Percentiles rank a stretch among this genome's conserved stretches.
phyloP scores from a whole-genome alignment of 2,888 invertebrate genomes.

The Netelia inedita region DNA sequence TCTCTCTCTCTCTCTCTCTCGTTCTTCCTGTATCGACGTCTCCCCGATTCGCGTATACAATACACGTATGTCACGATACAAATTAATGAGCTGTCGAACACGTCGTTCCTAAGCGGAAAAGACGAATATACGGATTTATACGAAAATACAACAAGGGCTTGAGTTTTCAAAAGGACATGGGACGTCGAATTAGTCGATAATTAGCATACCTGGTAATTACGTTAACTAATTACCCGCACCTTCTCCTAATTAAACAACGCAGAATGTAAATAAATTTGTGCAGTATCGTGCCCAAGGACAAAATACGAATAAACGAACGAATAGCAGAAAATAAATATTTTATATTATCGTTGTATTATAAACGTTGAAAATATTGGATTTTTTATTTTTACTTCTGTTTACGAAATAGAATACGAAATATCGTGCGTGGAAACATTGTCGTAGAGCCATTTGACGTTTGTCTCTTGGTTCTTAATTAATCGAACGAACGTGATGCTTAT shows the following conservation, averaged over 20 bases:
- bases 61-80: background rate
- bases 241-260: slow-evolving; percentile 18
- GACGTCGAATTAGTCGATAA: slow-evolving; percentile 38
- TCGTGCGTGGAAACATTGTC: background rate
- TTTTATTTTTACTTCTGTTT: background rate
- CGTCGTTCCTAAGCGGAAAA: slow-evolving; percentile 36
- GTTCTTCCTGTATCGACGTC: slow-evolving; percentile 10
- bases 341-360: too few species aligned
- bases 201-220: slow-evolving; percentile 44
- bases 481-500: slow-evolving; percentile 42
- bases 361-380: too few species aligned
- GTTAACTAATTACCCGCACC: slow-evolving; percentile 31
- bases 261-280: background rate
- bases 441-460: too few species aligned
- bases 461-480: slow-evolving; percentile 52
- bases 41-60: background rate
- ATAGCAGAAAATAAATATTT: too few species aligned
- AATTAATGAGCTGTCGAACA: slow-evolving; percentile 35
- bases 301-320: too few species aligned
- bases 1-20: background rate
- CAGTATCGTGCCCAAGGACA: too few species aligned
- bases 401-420: background rate
- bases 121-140: background rate
- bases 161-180: background rate
- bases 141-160: slow-evolving; percentile 2